Evolutionary conservation across 1,140 invertebrate species (phyloP).

Genomic region (Ceratina australensis): DNA sequence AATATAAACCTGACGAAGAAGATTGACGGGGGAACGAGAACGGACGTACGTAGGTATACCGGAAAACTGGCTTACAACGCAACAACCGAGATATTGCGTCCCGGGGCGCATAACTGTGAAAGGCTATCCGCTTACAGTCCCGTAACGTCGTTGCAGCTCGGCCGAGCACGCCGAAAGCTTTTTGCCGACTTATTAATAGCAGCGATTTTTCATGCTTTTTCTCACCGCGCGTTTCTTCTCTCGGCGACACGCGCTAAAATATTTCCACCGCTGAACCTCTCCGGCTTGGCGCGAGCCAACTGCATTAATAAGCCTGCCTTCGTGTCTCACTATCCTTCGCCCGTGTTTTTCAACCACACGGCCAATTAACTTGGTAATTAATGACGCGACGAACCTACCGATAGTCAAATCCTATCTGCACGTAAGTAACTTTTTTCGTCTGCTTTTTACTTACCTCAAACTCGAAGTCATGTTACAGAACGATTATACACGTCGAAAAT

Average conservation of each 20-base stretch:
- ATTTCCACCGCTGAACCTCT: conserved; percentile 55
- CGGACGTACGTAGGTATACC: not conserved
- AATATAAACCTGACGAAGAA: conserved; percentile 12
- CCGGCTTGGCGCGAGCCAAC: conserved; percentile 38
- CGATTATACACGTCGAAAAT: no score
- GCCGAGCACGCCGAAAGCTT: conserved; percentile 50
- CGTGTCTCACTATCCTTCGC: conserved; percentile 37
- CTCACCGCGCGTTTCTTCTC: not conserved
- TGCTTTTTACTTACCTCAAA: no score
- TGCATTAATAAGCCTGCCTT: conserved; percentile 59
- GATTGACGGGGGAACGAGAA: not conserved
- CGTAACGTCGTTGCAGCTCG: conserved; percentile 3
- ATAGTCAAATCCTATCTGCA: no score
- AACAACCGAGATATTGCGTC: conserved; percentile 23
- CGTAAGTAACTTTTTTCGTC: no score
- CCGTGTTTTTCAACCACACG: not conserved
- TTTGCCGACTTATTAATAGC: conserved; percentile 66
- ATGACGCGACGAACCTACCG: not conserved
- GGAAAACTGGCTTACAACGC: conserved; percentile 7
- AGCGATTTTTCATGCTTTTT: conserved; percentile 62
- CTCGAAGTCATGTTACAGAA: no score
- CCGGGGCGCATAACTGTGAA: conserved; percentile 10
- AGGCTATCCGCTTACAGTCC: conserved; percentile 32
- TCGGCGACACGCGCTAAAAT: conserved; percentile 47
- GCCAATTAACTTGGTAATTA: not conserved